Evolutionary conservation across 2,797 vertebrate genomes (phyloP).

Genomic region (Phrynocephalus vlangalii): DNA sequence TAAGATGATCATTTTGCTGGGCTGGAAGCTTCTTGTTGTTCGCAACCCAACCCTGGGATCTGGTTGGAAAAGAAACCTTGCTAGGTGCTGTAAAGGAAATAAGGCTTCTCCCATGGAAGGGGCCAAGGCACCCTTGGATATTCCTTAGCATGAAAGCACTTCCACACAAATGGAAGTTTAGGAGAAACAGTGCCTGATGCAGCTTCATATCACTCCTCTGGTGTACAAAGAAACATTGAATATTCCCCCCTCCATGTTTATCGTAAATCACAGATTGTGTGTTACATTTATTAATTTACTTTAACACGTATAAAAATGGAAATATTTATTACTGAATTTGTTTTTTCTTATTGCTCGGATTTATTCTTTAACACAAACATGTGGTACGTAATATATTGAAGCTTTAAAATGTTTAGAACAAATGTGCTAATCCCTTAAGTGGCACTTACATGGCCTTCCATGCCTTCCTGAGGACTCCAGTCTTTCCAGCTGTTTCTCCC

Average conservation of each 20-base stretch:
- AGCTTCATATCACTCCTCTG: background rate
- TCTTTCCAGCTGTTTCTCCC: slow-evolving; percentile 98
- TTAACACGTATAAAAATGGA: too few species aligned
- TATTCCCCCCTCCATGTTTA: too few species aligned
- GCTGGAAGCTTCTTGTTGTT: too few species aligned
- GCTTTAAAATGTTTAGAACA: background rate
- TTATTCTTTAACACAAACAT: background rate
- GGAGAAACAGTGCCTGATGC: background rate
- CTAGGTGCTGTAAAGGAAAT: too few species aligned
- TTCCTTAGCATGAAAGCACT: background rate
- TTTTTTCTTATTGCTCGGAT: background rate
- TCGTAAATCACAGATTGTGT: too few species aligned
- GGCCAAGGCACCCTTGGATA: background rate
- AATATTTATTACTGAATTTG: background rate
- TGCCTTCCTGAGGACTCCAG: slow-evolving; percentile 98
- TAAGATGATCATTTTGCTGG: too few species aligned
- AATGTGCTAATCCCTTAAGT: background rate
- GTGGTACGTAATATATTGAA: background rate
- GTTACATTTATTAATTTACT: too few species aligned
- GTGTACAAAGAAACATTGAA: background rate
- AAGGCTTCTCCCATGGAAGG: too few species aligned
- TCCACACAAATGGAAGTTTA: background rate
- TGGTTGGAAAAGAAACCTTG: too few species aligned
- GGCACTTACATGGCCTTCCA: slow-evolving; percentile 98
- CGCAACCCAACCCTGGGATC: too few species aligned